Evolutionary conservation across 53 echinoderm and acorn worm species (phyloP).

Genomic region (Crossaster papposus): DNA sequence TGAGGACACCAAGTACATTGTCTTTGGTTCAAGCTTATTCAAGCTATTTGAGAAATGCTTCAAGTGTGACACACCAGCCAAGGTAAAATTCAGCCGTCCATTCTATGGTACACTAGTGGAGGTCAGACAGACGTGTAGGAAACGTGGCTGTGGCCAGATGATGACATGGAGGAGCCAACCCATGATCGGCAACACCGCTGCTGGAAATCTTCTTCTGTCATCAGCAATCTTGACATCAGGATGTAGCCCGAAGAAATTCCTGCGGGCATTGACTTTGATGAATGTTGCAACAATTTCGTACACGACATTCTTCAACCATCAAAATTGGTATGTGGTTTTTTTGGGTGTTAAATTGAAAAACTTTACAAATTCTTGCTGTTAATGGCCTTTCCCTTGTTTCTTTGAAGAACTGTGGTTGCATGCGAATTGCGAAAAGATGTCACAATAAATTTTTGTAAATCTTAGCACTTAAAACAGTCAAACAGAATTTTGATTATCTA

Average conservation of each 20-base stretch:
- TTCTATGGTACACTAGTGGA: slow-evolving; percentile 22
- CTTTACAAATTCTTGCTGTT: too few species aligned
- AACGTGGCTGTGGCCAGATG: neutral
- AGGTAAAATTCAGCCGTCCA: neutral
- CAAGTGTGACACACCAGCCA: neutral
- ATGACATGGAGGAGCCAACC: slow-evolving; percentile 29
- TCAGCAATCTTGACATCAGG: slow-evolving; percentile 36
- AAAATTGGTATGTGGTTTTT: neutral
- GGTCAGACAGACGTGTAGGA: slow-evolving; percentile 12
- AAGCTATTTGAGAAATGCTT: slow-evolving; percentile 1
- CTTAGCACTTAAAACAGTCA: too few species aligned
- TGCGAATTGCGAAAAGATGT: too few species aligned
- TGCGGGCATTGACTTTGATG: neutral
- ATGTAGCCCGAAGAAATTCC: slow-evolving; percentile 21
- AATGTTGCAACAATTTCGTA: neutral
- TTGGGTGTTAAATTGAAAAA: too few species aligned
- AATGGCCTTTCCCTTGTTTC: too few species aligned
- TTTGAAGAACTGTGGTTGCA: too few species aligned
- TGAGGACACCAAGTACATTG: slow-evolving; percentile 15
- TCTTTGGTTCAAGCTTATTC: slow-evolving; percentile 7
- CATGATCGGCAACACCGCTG: neutral
- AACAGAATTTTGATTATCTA: too few species aligned
- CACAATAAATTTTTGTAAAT: too few species aligned
- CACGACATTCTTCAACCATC: slow-evolving; percentile 28
- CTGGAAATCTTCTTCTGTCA: slow-evolving; percentile 31